Evolutionary conservation across 2,888 invertebrate genomes (phyloP).

Genomic region (Carcina quercana): DNA sequence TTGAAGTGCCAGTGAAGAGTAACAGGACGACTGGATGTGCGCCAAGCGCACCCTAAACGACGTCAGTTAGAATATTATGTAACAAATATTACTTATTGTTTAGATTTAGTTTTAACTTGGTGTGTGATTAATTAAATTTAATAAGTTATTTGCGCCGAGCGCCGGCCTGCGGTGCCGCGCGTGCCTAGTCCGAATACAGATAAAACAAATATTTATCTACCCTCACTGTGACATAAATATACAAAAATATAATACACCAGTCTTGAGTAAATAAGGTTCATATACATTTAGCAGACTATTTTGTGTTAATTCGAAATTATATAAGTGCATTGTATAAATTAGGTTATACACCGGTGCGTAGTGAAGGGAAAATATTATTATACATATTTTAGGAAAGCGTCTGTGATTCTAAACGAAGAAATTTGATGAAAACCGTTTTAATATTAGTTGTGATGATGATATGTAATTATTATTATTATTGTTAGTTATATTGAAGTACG

Average conservation of each 20-base stretch:
- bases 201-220: conserved; percentile 65
- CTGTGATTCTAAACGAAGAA: conserved; percentile 73
- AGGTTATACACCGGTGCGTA: conserved; percentile 57
- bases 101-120: conserved; percentile 66
- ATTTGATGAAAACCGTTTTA: conserved; percentile 64
- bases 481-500: conserved; percentile 43
- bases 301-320: conserved; percentile 51
- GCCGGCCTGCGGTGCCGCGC: conserved; percentile 53
- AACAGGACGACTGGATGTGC: conserved; percentile 34
- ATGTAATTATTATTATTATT: conserved; percentile 38
- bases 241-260: conserved; percentile 50
- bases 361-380: conserved; percentile 49
- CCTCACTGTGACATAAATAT: conserved; percentile 56
- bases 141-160: conserved; percentile 68
- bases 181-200: conserved; percentile 70
- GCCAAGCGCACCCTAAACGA: conserved; percentile 50
- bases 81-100: conserved; percentile 60
- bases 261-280: conserved; percentile 64
- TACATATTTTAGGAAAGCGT: conserved; percentile 73
- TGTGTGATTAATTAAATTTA: conserved; percentile 67
- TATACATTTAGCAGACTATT: conserved; percentile 64
- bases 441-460: conserved; percentile 51
- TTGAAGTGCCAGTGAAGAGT: conserved; percentile 50
- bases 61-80: conserved; percentile 51
- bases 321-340: conserved; percentile 49